Evolutionary conservation across 2,113 vertebrate species (phyloP).

Genomic region (Siphamia tubifer): DNA sequence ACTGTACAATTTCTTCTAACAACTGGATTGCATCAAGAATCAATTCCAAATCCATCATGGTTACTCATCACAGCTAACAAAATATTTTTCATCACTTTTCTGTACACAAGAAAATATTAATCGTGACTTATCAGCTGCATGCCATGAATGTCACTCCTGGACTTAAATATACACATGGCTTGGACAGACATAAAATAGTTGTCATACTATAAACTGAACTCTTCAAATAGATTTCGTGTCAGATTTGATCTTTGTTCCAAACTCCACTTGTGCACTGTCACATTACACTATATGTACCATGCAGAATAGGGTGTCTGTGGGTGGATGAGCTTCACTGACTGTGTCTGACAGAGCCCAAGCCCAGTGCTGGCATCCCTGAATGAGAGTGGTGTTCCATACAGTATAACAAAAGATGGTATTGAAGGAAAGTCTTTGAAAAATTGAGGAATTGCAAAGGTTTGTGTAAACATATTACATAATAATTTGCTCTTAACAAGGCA

Average conservation of each 20-base stretch:
- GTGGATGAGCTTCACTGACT: slow-evolving; percentile 56
- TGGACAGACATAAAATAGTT: slow-evolving; percentile 3
- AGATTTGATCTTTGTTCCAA: slow-evolving; percentile 15
- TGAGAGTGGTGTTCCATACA: slow-evolving; percentile 36
- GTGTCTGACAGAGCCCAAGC: slow-evolving; percentile 34
- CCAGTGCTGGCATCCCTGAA: slow-evolving; percentile 27
- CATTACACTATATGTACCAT: slow-evolving; percentile 23
- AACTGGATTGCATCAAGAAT: no score
- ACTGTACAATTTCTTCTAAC: background rate
- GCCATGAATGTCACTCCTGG: slow-evolving; percentile 1
- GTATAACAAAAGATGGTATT: slow-evolving; percentile 20
- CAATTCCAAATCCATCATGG: no score
- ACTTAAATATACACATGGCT: slow-evolving; percentile 10
- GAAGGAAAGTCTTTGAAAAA: slow-evolving; percentile 22
- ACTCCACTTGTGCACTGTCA: slow-evolving; percentile 34
- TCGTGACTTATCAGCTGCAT: background rate
- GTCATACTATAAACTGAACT: slow-evolving; percentile 30
- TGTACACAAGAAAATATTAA: slow-evolving; percentile 3
- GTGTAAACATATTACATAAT: slow-evolving; percentile 66
- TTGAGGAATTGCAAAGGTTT: slow-evolving; percentile 19
- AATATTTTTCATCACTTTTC: slow-evolving; percentile 13
- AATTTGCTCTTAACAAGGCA: background rate
- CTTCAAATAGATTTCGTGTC: slow-evolving; percentile 28
- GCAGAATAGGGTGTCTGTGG: slow-evolving; percentile 48
- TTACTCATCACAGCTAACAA: background rate